Evolutionary conservation across 2,113 vertebrate genomes (phyloP).

Genomic region (Percina caprodes): DNA sequence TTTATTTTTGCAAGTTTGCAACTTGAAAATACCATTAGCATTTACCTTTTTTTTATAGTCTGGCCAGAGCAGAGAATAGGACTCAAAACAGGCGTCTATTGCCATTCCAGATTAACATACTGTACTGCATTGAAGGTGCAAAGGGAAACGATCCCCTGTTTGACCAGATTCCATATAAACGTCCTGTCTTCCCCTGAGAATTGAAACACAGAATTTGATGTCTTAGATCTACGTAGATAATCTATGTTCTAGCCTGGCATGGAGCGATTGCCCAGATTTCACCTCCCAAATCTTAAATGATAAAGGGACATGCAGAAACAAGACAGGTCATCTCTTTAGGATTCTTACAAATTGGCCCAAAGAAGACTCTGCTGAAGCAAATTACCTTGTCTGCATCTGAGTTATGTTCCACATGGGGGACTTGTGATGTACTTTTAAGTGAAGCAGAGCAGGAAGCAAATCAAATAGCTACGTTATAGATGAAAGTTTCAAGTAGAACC

Average conservation of each 20-base stretch:
- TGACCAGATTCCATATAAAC: constrained; percentile 21
- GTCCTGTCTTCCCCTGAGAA: constrained; percentile 31
- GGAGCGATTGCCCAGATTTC: constrained; percentile 27
- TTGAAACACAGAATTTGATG: constrained; percentile 7
- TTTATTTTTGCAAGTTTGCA: background rate
- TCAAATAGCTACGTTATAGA: constrained; percentile 13
- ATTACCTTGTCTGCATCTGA: constrained; percentile 36
- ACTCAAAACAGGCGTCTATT: constrained; percentile 26
- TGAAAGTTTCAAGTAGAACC: constrained; percentile 23
- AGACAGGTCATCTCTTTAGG: constrained; percentile 53
- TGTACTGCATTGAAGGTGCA: background rate
- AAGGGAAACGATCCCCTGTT: constrained; percentile 31
- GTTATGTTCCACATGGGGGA: constrained; percentile 21
- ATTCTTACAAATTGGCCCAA: constrained; percentile 51
- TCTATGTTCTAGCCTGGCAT: constrained; percentile 45
- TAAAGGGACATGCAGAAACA: constrained; percentile 16
- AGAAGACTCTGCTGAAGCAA: constrained; percentile 32
- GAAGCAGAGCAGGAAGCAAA: constrained; percentile 20
- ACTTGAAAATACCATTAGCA: background rate
- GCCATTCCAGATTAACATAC: constrained; percentile 7
- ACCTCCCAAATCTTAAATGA: background rate
- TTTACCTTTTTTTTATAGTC: background rate
- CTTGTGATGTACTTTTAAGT: constrained; percentile 59
- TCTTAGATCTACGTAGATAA: constrained; percentile 29
- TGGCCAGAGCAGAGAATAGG: constrained; percentile 12